Evolutionary conservation across 2,888 invertebrate genomes (phyloP), one percentile per base, ranked within the genome.

Genomic region (Odontocerum albicorne): DNA sequence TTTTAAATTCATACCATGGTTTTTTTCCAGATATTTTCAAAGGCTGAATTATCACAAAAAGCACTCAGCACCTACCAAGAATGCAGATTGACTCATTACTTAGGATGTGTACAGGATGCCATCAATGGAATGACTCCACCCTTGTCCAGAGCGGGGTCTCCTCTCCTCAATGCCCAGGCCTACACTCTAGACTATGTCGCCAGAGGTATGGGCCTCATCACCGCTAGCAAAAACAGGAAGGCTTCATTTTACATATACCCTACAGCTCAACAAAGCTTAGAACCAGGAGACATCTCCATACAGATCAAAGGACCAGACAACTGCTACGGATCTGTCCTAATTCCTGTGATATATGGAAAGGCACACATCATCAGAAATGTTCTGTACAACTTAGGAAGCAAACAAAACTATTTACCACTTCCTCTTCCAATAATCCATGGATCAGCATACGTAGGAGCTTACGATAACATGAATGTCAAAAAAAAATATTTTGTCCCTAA

Each of bases 211-310:
- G 85, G 84, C 1, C 67, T 85, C 15, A 70, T 77, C 27, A 80
- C 80, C 27, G 81, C 82, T 19, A 81, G 82, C 67, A 72, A 80
- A 43, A 72, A 80, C 53, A 75, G 75, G 57, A 78, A 77, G 67
- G 73, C 79, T 47, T 68, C 71, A 42, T 84, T 85, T 65, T 84
- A 81, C 68, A 71, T 85, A 55, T 84, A 84, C 63, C 77, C 79
- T 2, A 75, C 77, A 7, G 71, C 75, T 33, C 78, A 79, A 67
- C 75, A 76, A 68, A 68, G 70, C 49, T 63, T 77, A 33, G 73
- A 77, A 55, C 74, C 78, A 2, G 74, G 75, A 40, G 77, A 79
- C 62, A 70, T 80, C 19, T 75, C 72, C 12, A 68, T 80, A 36
- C 64, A 74, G 20, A 79, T 80, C 55, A 68, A 71, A 67, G 79